Evolutionary conservation across 2,888 invertebrate genomes (phyloP).

Genomic region (Orchestes rusci): DNA sequence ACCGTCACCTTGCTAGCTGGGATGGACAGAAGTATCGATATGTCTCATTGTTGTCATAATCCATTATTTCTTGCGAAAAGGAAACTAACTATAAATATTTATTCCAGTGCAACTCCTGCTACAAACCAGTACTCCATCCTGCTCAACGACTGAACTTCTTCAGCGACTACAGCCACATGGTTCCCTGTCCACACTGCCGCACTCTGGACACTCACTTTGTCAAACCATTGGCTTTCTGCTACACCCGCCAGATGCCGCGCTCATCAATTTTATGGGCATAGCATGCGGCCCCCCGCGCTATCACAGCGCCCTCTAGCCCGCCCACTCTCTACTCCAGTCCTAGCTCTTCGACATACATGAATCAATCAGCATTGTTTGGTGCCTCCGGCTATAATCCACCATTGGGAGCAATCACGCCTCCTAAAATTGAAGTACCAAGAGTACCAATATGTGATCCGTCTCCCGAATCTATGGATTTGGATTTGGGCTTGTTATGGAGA

Average conservation of each 20-base stretch:
- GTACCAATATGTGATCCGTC: slow-evolving; percentile 11
- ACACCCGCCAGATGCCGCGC: slow-evolving; percentile 59
- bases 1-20: too few species aligned
- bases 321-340: slow-evolving; percentile 4
- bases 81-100: too few species aligned
- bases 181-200: slow-evolving; percentile 88
- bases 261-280: slow-evolving; percentile 76
- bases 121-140: slow-evolving; percentile 78
- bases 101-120: slow-evolving; percentile 87
- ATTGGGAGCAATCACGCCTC: slow-evolving; percentile 12
- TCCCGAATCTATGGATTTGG: slow-evolving; percentile 39
- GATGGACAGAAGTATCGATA: too few species aligned
- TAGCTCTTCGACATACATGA: slow-evolving; percentile 7
- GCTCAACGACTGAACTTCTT: slow-evolving; percentile 83
- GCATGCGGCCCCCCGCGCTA: slow-evolving; percentile 61
- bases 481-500: slow-evolving; percentile 44
- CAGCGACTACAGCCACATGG: slow-evolving; percentile 90
- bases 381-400: slow-evolving; percentile 15
- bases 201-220: slow-evolving; percentile 91
- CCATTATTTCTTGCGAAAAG: too few species aligned
- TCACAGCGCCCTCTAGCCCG: slow-evolving; percentile 31
- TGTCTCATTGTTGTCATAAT: too few species aligned
- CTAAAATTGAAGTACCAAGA: slow-evolving; percentile 10
- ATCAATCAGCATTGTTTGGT: slow-evolving; percentile 17
- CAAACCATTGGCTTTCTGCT: slow-evolving; percentile 79